Percentiles rank a stretch among this genome's conserved stretches.
Conservation (phyloP, 2,888 invertebrate species). For the Drosophila maculinotata region DNA sequence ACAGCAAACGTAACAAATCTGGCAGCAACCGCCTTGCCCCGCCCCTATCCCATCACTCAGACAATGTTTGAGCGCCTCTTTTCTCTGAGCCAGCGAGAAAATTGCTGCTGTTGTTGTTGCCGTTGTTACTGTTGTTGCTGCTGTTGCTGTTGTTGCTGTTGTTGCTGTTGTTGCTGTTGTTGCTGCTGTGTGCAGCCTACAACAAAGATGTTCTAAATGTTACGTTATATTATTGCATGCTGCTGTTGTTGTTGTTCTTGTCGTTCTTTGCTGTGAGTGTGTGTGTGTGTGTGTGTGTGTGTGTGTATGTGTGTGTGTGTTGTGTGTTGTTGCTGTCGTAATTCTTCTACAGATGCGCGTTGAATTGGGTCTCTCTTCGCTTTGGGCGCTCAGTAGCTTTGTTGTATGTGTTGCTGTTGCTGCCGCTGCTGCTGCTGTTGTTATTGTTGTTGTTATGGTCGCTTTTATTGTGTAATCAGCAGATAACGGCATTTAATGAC, state of each 20-base stretch:
- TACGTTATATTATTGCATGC: conserved; percentile 62
- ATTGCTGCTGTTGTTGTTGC: conserved; percentile 32
- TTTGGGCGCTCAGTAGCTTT: conserved; percentile 72
- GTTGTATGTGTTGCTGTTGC: conserved; percentile 19
- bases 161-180: conserved; percentile 17
- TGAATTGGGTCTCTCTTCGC: conserved; percentile 70
- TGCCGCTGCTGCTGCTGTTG: conserved; percentile 24
- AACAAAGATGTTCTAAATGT: conserved; percentile 77
- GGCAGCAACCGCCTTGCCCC: conserved; percentile 17
- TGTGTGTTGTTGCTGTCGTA: conserved; percentile 46
- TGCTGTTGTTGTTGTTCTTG: conserved; percentile 33
- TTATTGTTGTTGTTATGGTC: conserved; percentile 55
- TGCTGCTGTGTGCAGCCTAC: conserved; percentile 30
- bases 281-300: not conserved
- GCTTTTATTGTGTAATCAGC: conserved; percentile 83
- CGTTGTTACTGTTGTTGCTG: not conserved
- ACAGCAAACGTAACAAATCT: conserved; percentile 57
- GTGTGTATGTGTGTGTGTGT: conserved; percentile 23
- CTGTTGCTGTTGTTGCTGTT: conserved; percentile 21
- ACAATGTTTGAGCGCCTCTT: conserved; percentile 25
- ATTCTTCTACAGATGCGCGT: conserved; percentile 68
- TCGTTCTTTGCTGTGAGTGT: conserved; percentile 5
- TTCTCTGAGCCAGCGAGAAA: conserved; percentile 33
- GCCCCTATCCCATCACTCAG: conserved; percentile 16
- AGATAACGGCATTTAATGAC: conserved; percentile 84